Percentiles rank a stretch among this genome's conserved stretches.
Evolutionary conservation across 2,797 vertebrate species (phyloP).

Genomic region (Gymnocypris eckloni): DNA sequence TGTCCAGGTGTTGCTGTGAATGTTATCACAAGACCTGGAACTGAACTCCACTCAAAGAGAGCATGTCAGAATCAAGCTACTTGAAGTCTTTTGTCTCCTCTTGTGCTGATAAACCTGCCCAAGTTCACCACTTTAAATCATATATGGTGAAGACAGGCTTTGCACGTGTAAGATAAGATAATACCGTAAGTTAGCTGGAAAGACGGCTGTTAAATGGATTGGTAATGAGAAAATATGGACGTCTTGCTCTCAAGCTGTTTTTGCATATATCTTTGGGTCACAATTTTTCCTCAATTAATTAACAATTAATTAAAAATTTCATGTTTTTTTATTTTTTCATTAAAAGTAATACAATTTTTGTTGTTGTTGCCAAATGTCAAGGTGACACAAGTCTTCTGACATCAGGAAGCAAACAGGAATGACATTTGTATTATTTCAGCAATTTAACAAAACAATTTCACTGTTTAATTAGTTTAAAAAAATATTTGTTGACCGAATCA

Average conservation of each 20-base stretch:
- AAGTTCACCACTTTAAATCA: slow-evolving; percentile 55
- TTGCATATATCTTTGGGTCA: neutral
- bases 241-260: neutral
- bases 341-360: neutral
- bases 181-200: neutral
- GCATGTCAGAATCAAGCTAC: slow-evolving; percentile 46
- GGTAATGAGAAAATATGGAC: neutral
- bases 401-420: neutral
- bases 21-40: slow-evolving; percentile 48
- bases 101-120: slow-evolving; percentile 33
- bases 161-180: slow-evolving; percentile 36
- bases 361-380: neutral
- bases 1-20: slow-evolving; percentile 57
- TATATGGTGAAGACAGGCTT: slow-evolving; percentile 40
- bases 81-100: slow-evolving; percentile 47
- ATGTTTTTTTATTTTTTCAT: neutral
- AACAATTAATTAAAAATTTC: neutral
- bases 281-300: neutral
- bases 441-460: neutral
- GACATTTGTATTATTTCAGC: neutral
- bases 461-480: neutral
- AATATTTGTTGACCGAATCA: neutral
- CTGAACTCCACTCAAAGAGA: slow-evolving; percentile 50
- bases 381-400: neutral
- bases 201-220: neutral